Evolutionary conservation across 2,797 vertebrate genomes (phyloP), one percentile per base, ranked within the genome.

Genomic region (Enteromius fasciolatus): DNA sequence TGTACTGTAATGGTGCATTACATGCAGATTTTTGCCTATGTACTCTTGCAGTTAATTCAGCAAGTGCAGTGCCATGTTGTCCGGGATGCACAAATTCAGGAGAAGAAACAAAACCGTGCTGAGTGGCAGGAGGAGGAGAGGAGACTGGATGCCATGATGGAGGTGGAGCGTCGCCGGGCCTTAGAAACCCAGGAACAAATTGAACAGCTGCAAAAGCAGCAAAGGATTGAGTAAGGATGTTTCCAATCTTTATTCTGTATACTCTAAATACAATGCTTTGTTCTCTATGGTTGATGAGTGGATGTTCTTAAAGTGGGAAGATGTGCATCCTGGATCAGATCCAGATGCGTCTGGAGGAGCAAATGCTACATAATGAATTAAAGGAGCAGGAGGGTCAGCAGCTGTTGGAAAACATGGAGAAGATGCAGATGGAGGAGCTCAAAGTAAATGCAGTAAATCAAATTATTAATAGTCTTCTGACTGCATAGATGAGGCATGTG

Each of bases 101-200:
- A 99, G 91, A 98, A 95, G 91, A 87, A 78, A 81, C 90, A 93
- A 87, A 96, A 97, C 11, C 76, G 86, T 1, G 84, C 64, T 0
- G 96, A 97, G 82, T 0, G 97, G 86, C 80, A 78, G 0, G 92
- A 95, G 18, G 97, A 99, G 86, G 96, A 97, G 84, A 92, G 83
- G 84, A 93, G 96, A 0, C 88, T 98, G 90, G 95, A 94, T 79
- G 89, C 83, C 80, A 95, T 98, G 95, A 97, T 98, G 97, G 96
- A 97, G 87, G 86, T 89, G 74, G 95, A 96, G 25, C 90, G 96
- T 33, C 90, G 89, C 44, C 95, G 88, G 73, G 94, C 93, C 1
- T 20, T 94, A 5, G 91, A 96, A 85, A 88, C 88, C 14, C 88
- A 96, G 86, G 92, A 97, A 59, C 90, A 95, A 4, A 90, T 93